Evolutionary conservation across 2,113 vertebrate species (phyloP).

Genomic region (Oncorhynchus nerka): DNA sequence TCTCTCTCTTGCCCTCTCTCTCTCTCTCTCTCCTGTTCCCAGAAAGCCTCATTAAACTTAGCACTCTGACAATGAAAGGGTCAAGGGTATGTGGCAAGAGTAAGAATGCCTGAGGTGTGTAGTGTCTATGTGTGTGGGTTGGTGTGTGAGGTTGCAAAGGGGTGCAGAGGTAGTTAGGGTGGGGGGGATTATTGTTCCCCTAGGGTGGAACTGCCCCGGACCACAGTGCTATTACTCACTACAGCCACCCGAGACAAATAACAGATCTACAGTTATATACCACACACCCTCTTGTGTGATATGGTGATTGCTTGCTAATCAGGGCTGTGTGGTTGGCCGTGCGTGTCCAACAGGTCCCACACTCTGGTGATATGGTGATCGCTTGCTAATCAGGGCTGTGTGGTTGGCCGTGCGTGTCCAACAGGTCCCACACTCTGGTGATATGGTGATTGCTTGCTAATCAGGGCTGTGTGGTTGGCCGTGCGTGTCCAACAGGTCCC

Average conservation of each 20-base stretch:
- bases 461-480: constrained; percentile 40
- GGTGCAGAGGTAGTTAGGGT: no score
- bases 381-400: constrained; percentile 42
- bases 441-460: constrained; percentile 42
- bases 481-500: constrained; percentile 28
- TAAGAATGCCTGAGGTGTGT: no score
- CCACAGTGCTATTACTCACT: no score
- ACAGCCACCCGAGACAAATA: no score
- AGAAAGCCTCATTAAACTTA: neutral
- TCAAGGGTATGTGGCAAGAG: no score
- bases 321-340: constrained; percentile 38
- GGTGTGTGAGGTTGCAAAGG: no score
- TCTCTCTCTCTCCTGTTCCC: neutral
- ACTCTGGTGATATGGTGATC: constrained; percentile 28
- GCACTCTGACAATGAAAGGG: no score
- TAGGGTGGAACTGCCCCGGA: no score
- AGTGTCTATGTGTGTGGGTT: no score
- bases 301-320: constrained; percentile 44
- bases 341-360: constrained; percentile 23
- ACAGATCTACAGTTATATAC: no score
- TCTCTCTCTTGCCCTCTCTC: no score
- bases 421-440: constrained; percentile 7
- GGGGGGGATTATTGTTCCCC: no score
- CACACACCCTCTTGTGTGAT: constrained; percentile 14
- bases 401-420: constrained; percentile 38